phyloP scores from a whole-genome alignment of 1,140 invertebrate genomes.

The Drosophila erecta region DNA sequence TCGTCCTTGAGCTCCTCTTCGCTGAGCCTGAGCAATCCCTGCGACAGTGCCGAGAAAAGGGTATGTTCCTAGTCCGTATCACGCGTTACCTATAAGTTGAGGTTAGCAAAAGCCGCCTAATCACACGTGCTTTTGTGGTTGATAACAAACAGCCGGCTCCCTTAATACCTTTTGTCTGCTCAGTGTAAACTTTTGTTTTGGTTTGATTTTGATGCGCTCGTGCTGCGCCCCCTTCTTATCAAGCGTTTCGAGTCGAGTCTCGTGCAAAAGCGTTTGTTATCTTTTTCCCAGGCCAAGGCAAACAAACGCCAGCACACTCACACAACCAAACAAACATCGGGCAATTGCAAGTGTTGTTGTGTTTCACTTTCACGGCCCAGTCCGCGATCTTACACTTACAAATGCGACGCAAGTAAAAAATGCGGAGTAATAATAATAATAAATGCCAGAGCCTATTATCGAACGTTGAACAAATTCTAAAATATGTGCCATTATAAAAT shows the following conservation, averaged over 20 bases:
- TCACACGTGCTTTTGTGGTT: constrained; percentile 25
- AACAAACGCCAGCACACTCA: constrained; percentile 25
- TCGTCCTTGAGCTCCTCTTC: constrained; percentile 72
- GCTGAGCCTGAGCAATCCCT: constrained; percentile 76
- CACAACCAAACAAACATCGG: constrained; percentile 42
- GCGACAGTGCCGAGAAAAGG: constrained; percentile 79
- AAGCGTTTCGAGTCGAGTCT: constrained; percentile 32
- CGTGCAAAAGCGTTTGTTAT: constrained; percentile 50
- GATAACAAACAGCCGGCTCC: constrained; percentile 18
- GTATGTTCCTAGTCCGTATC: background rate
- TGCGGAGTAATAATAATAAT: too few relatives aligned
- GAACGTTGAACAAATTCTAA: too few relatives aligned
- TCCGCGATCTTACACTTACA: constrained; percentile 11
- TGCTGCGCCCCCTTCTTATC: constrained; percentile 1
- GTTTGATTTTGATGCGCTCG: background rate
- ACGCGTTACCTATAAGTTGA: background rate
- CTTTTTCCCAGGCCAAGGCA: constrained; percentile 52
- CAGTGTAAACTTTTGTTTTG: constrained; percentile 13
- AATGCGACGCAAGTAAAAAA: background rate
- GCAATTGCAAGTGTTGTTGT: constrained; percentile 35
- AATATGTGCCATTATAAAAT: too few relatives aligned
- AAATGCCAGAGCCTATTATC: too few relatives aligned
- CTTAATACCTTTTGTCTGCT: background rate
- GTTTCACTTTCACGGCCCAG: constrained; percentile 74
- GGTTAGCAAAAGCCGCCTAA: constrained; percentile 10